These are phyloP conservation scores for Indri indri DNA, from an alignment of 2,113 vertebrate species.

Conservation along the genomic window DNA sequence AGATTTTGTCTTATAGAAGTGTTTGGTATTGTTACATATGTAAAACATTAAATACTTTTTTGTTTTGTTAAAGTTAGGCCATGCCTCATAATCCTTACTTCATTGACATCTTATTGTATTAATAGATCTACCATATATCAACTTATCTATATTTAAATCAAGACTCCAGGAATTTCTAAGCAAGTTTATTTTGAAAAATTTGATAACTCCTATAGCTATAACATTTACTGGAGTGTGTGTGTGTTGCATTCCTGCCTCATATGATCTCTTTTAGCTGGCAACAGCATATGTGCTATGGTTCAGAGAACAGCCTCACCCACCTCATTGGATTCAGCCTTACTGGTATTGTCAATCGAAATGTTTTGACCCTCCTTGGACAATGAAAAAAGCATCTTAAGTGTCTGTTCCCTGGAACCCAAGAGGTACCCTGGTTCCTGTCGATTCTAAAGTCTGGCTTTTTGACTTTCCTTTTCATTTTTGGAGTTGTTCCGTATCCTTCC, in stretches of 20 bases:
- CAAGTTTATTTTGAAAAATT: neutral
- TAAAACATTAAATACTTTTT: neutral
- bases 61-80: neutral
- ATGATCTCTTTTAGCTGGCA: neutral
- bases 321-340: neutral
- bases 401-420: neutral
- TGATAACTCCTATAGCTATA: neutral
- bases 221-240: neutral
- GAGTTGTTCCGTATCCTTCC: neutral
- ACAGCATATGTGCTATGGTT: neutral
- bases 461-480: neutral
- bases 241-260: too few species aligned
- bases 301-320: neutral
- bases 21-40: neutral
- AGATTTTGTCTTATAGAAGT: neutral
- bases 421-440: neutral
- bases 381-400: neutral
- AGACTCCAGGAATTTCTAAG: neutral
- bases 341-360: neutral
- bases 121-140: neutral
- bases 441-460: conserved; percentile 36
- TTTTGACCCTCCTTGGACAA: neutral
- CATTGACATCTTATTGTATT: neutral
- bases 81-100: neutral
- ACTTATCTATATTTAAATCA: neutral